Evolutionary conservation across 2,888 invertebrate species (phyloP).

Genomic region (Lathronympha strigana): DNA sequence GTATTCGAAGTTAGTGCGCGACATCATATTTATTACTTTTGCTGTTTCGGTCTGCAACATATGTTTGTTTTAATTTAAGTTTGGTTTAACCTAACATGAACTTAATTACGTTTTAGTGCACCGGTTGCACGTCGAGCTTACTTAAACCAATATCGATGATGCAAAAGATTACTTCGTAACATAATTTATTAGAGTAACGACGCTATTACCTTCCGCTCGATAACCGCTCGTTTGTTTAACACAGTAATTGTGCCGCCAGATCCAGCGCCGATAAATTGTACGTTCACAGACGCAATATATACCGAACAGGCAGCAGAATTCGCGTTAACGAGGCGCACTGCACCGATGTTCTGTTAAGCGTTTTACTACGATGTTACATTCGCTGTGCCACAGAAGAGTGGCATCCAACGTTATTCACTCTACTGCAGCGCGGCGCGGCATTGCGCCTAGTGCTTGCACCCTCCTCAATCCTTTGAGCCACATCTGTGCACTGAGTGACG

Average conservation of each 20-base stretch:
- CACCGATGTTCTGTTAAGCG: constrained; percentile 45
- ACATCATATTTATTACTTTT: constrained; percentile 54
- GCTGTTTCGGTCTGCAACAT: constrained; percentile 44
- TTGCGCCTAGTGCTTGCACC: constrained; percentile 43
- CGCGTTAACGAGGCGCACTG: constrained; percentile 58
- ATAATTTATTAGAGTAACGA: constrained; percentile 47
- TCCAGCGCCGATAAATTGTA: constrained; percentile 65
- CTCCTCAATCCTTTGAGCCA: constrained; percentile 56
- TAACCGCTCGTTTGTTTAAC: constrained; percentile 66
- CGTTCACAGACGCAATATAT: constrained; percentile 64
- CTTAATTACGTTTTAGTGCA: constrained; percentile 38
- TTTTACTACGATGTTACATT: constrained; percentile 50
- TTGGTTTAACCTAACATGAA: constrained; percentile 28
- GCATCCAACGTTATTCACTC: constrained; percentile 51
- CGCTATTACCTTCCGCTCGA: constrained; percentile 52
- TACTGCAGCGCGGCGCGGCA: constrained; percentile 42
- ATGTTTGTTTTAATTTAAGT: constrained; percentile 42
- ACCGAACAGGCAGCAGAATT: constrained; percentile 55
- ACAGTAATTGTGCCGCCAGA: constrained; percentile 64
- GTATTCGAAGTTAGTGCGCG: constrained; percentile 53
- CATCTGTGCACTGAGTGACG: constrained; percentile 64
- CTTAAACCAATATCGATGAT: constrained; percentile 34
- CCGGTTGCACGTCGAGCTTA: constrained; percentile 26
- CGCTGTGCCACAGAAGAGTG: constrained; percentile 46
- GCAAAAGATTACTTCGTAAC: constrained; percentile 37